Evolutionary conservation across 2,113 vertebrate genomes (phyloP).

Genomic region (Ailuropoda melanoleuca): DNA sequence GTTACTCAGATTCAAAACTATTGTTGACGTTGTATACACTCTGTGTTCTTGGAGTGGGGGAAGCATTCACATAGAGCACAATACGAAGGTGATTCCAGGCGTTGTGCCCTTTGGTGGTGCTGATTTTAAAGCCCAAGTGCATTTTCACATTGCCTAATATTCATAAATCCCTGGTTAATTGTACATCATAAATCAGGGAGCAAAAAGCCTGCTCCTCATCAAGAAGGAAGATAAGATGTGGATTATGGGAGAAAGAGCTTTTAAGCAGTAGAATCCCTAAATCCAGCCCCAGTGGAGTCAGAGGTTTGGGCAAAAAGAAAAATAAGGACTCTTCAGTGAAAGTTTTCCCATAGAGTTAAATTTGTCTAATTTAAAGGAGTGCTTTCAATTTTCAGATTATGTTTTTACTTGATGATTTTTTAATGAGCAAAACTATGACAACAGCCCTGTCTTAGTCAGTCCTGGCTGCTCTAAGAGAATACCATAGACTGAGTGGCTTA

Average conservation of each 20-base stretch:
- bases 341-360: not conserved
- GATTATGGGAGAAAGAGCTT: too few relatives aligned
- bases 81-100: not conserved
- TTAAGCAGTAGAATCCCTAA: not conserved
- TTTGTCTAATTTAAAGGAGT: not conserved
- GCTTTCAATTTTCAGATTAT: not conserved
- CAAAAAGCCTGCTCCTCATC: not conserved
- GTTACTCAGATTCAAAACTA: not conserved
- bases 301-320: not conserved
- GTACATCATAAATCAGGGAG: not conserved
- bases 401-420: not conserved
- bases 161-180: not conserved
- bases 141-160: not conserved
- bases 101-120: not conserved
- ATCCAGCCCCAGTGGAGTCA: not conserved
- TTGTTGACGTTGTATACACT: rapidly evolving
- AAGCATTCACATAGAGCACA: not conserved
- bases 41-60: rapidly evolving
- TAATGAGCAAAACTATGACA: not conserved
- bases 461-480: not conserved
- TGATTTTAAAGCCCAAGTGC: not conserved
- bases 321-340: not conserved
- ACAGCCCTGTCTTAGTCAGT: not conserved
- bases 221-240: not conserved
- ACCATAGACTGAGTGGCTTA: not conserved